These are phyloP conservation scores for Acanthosoma haemorrhoidale DNA, from an alignment of 2,888 invertebrate species.

Conservation along the genomic window DNA sequence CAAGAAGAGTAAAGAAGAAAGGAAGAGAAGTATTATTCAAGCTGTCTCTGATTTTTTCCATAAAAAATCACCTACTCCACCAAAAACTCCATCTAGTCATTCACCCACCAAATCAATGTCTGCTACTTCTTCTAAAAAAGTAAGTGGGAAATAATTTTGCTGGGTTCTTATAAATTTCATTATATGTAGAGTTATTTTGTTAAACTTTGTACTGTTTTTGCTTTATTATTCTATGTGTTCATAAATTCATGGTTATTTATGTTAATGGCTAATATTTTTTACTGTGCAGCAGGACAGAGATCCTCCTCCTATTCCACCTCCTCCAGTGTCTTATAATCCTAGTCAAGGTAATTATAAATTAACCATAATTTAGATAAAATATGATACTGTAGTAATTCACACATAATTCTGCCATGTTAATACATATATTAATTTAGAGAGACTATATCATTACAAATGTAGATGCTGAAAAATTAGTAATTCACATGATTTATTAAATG, in stretches of 20 bases:
- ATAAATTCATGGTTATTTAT: neutral
- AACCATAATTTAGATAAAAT: neutral
- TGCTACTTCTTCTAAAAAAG: constrained; percentile 23
- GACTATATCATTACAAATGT: neutral
- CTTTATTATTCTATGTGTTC: neutral
- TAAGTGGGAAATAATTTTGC: constrained; percentile 13
- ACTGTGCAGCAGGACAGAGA: constrained; percentile 35
- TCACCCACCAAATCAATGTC: constrained; percentile 32
- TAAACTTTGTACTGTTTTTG: too few relatives aligned
- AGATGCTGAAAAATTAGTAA: neutral
- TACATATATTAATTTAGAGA: neutral
- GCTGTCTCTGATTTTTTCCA: constrained; percentile 77
- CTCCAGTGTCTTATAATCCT: constrained; percentile 41
- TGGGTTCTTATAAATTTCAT: neutral
- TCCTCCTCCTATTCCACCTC: constrained; percentile 42
- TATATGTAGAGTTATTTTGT: neutral
- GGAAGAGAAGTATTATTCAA: constrained; percentile 76
- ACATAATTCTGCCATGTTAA: neutral
- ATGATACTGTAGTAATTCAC: neutral
- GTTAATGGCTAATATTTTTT: neutral
- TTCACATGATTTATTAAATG: neutral
- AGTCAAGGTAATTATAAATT: constrained; percentile 34
- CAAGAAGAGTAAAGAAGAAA: constrained; percentile 49
- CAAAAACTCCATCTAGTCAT: constrained; percentile 41
- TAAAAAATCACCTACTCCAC: constrained; percentile 53